These are phyloP conservation scores for Ellobius talpinus DNA, from an alignment of 2,113 vertebrate species.

Conservation along the genomic window DNA sequence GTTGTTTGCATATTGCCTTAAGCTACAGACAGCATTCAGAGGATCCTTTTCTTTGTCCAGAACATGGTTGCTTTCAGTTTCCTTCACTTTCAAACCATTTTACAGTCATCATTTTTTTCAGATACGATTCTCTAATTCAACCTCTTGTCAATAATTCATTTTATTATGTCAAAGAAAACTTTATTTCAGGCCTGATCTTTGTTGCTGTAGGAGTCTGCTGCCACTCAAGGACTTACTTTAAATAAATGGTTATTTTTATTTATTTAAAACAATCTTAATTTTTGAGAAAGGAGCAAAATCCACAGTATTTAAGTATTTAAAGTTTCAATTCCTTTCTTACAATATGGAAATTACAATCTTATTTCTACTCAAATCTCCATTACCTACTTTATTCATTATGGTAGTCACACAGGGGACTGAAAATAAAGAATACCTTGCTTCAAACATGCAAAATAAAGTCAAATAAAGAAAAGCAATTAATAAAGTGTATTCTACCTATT, in stretches of 20 bases:
- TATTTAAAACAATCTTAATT: not conserved
- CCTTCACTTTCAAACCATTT: conserved; percentile 56
- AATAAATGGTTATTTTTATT: conserved; percentile 34
- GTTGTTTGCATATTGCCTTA: conserved; percentile 48
- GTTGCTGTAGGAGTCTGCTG: not conserved
- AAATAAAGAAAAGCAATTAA: not conserved
- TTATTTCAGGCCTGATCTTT: not conserved
- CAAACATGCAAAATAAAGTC: not conserved
- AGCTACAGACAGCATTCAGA: conserved; percentile 19
- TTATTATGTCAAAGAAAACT: conserved; percentile 15
- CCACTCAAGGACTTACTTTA: conserved; percentile 12
- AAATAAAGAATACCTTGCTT: not conserved
- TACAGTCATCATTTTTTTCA: conserved; percentile 60
- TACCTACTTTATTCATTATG: not conserved
- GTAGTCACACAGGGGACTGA: not conserved
- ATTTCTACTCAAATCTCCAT: not conserved
- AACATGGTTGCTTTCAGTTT: conserved; percentile 54
- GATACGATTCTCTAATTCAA: conserved; percentile 40
- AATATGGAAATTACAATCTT: not conserved
- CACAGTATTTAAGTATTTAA: not conserved
- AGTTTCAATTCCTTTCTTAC: not conserved
- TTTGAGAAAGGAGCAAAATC: conserved; percentile 13
- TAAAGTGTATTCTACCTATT: not conserved
- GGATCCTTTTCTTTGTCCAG: conserved; percentile 18
- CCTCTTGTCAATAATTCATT: not conserved